Evolutionary conservation across 2,797 vertebrate genomes (phyloP), one percentile per base, ranked within the genome.

Genomic region (Arremon aurantiirostris): DNA sequence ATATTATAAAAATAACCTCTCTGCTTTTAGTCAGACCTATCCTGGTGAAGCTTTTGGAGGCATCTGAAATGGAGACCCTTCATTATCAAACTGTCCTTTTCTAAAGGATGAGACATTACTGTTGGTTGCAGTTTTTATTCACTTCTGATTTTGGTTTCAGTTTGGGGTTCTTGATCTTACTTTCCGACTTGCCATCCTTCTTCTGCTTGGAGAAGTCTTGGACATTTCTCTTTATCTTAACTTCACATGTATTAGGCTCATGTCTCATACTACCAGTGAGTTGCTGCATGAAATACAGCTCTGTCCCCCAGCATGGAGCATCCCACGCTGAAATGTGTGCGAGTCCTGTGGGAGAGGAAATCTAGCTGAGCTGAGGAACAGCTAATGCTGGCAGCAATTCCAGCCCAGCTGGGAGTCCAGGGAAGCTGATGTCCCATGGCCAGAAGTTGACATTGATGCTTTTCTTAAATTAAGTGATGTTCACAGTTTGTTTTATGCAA

Each of bases 91-190:
- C 24, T 47, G 49, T 65, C 59, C 49, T 84, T 87, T 86, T 59
- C 53, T 82, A 52, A 82, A 87, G 72, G 77, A 89, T 71, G 32
- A 82, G 30, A 65, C 16, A 4, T 76, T 83, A 87, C 55, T 91
- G 47, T 69, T 87, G 53, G 39, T 87, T 88, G 66, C 56, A 34
- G 63, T 49, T 81, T 88, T 91, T 78, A 88, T 82, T 94, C 70
- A 82, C 87, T 90, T 96, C 26, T 83, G 70, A 72, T 86, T 95
- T 93, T 90, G 89, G 63, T 95, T 96, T 94, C 93, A 89, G 89
- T 90, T 86, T 88, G 78, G 39, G 69, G 69, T 90, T 96, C 88
- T 95, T 86, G 70, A 47, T 79, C 87, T 95, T 91, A 69, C 85
- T 95, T 94, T 91, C 41, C 1, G 26, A 56, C 82, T 95, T 88